Evolutionary conservation across 2,888 invertebrate genomes (phyloP), one percentile per base, ranked within the genome.

Genomic region (Ormyrus rosae): DNA sequence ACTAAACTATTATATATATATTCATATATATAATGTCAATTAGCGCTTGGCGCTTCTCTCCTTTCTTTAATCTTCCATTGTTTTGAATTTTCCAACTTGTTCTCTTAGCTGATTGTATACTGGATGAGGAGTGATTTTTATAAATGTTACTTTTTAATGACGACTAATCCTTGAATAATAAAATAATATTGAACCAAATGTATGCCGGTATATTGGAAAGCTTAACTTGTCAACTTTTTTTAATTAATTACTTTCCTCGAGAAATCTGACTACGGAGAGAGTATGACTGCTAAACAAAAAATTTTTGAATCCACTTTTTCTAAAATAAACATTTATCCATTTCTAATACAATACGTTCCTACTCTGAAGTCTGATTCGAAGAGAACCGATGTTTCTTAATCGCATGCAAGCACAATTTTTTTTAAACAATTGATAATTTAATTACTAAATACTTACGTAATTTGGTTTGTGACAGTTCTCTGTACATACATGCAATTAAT

Each of bases 401-500:
- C 63, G 70, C 70, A 81, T 78, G 61, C 64, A 81, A 48, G 55
- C 64, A 70, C 46, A 67, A 19, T 74, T 73, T 34, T 34, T 34
- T 34, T 73, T 63, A 56, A 67, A 46, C 56, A 63, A 58, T 58
- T 6, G 34, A 34, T 48, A 73, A 70, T 72, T 55, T 46, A 48
- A 69, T 7, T 71, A 56, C 67, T 78, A 19, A 69, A 19, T 75
- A 78, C 64, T 53, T 74, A 69, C 46, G 11, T 77, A 51, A 61
- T 70, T 72, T 76, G 51, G 10, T 80, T 80, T 84, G 84, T 84
- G 84, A 87, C 87, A 84, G 86, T 88, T 89, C 86, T 88, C 87
- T 90, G 89, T 89, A 89, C 85, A 89, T 88, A 89, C 84, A 83
- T 84, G 86, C 85, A 85, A 84, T 86, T 80, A 85, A 85, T 86